Base-by-base conservation (phyloP, 1,140 invertebrate species). In the Araneus ventricosus region DNA sequence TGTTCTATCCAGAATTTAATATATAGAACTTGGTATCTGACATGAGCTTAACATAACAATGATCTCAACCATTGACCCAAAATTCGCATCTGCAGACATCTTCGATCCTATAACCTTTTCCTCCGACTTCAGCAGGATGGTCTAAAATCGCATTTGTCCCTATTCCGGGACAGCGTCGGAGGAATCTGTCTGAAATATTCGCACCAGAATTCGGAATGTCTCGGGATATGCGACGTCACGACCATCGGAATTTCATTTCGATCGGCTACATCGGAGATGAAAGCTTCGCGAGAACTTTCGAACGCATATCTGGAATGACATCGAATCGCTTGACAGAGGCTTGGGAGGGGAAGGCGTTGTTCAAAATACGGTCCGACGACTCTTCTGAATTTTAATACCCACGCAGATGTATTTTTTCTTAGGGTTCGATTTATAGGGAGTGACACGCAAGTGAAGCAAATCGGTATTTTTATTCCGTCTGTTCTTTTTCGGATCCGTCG, bases 351-450 rank as follows among this genome's bases (percentile, higher is more conserved):
- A 30, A 30, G 30, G 30, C 45, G 82, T 84, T 84, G 82, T 57
- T 84, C 82, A 24, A 52, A 45, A 34, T 84, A 84, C 41, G 82
- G 41, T 52, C 2, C 30, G 79, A 10, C 79, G 79, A 45, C 34
- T 82, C 41, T n/a, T 52, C 39, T 57, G 82, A 84, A 84, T 84
- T 84, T 84, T 84, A 84, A 84, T 84, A 84, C 82, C 82, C 34
- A 45, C 39, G 39, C 45, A 27, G n/a, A 45, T 20, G 39, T 22
- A n/a, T 27, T 52, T 27, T 75, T 70, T 75, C 17, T 84, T 24
- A 27, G 41, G 24, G 45, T 84, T 84, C 41, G 22, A 52, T 84
- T 84, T 84, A 84, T 57, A 20, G 24, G 41, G 82, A 84, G 41
- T 57, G 82, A 57, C 82, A 52, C 27, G 17, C 3, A 57, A 52